These are phyloP conservation scores for Colossoma macropomum DNA, from an alignment of 2,113 vertebrate species.

Conservation along the genomic window DNA sequence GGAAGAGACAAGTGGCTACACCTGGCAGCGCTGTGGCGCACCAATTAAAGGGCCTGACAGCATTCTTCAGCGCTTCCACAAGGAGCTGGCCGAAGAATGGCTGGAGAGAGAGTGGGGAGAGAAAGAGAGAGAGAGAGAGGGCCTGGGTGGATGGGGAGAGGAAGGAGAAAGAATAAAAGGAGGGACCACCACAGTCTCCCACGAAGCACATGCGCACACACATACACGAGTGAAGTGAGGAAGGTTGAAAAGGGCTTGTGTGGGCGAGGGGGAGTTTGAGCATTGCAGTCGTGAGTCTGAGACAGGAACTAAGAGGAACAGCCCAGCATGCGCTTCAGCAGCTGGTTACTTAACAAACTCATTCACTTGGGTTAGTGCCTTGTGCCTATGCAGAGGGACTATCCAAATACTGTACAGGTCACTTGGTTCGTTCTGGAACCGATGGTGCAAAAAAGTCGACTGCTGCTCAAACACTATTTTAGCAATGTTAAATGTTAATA, in stretches of 20 bases:
- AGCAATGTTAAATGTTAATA: too few relatives aligned
- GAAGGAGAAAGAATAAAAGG: conserved; percentile 54
- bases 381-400: conserved; percentile 1
- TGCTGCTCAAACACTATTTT: too few relatives aligned
- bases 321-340: conserved; percentile 25
- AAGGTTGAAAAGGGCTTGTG: conserved; percentile 51
- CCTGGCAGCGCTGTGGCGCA: conserved; percentile 77
- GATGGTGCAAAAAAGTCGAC: too few relatives aligned
- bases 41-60: conserved; percentile 77
- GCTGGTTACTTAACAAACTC: conserved; percentile 25
- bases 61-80: conserved; percentile 64
- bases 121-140: conserved; percentile 43
- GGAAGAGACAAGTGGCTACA: conserved; percentile 79
- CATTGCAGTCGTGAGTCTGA: background rate
- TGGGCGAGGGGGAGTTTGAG: conserved; percentile 26
- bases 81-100: conserved; percentile 58
- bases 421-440: background rate
- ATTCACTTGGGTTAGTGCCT: conserved; percentile 15
- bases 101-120: conserved; percentile 20
- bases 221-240: conserved; percentile 16
- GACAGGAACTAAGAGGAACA: conserved; percentile 25
- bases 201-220: conserved; percentile 19
- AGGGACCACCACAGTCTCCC: conserved; percentile 59
- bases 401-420: conserved; percentile 3
- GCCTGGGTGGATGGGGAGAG: conserved; percentile 52